Evolutionary conservation across 2,888 invertebrate species (phyloP), one percentile per base, ranked within the genome.

Genomic region (Hydrotaea cyrtoneurina): DNA sequence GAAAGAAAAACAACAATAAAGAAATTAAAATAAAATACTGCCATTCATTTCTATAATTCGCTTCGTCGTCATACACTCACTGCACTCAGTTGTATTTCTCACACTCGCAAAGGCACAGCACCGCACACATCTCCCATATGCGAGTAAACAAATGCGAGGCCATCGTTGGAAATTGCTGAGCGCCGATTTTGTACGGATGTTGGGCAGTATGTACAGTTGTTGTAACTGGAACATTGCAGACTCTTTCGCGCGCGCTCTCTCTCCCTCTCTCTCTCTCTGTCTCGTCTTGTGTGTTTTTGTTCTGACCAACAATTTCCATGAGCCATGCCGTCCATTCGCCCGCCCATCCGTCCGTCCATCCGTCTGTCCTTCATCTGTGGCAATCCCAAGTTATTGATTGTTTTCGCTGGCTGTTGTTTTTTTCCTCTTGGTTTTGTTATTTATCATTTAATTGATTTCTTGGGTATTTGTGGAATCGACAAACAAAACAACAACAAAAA

Each of bases 41-140:
- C 82, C 86, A 86, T 86, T 88, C 87, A 88, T 86, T 87, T 87
- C 83, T 86, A 86, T 88, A 87, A 87, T 87, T 86, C 80, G 75
- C 83, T 69, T 71, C 19, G 31, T 39, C 39, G 39, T 3, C 39
- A 13, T 10, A 8, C 39, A 39, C 13, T 39, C 39, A 31, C 31
- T 31, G 3, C 31, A 7, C 31, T 31, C 31, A 31, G 31, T 31
- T 31, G 39, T 39, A 39, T 39, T 39, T 39, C 39, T 39, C 39
- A 39, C 39, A 39, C 10, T n/a, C n/a, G n/a, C n/a, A n/a, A n/a
- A n/a, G 11, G 31, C 31, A 31, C 31, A 31, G 2, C 31, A 7
- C n/a, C n/a, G 3, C 36, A 5, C 36, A 36, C 8, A 36, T 5
- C 36, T 36, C 36, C 3, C 8, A 36, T 8, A 36, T 36, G 8